Evolutionary conservation across 2,888 invertebrate genomes (phyloP), one percentile per base, ranked within the genome.

Genomic region (Megastigmus dorsalis): DNA sequence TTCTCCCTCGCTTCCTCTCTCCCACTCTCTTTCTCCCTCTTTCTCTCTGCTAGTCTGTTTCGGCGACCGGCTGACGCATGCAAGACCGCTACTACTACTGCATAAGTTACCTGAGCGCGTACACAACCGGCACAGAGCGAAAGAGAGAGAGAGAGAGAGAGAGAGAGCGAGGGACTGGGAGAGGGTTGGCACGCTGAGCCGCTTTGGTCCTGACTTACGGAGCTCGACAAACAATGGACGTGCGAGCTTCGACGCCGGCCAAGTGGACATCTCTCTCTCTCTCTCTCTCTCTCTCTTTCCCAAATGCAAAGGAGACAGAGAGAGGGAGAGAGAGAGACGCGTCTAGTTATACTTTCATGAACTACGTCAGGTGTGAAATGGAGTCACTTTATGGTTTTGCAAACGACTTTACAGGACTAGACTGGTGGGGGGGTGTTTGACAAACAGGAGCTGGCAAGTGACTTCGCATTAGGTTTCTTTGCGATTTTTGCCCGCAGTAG

Each of bases 321-420:
- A 60, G 60, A 26, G 33, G n/a, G 45, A 60, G 23, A 33, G 26
- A 2, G 15, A 23, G 50, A 45, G 13, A 45, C 36, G 23, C 50
- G 52, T 18, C 57, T 23, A 45, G 62, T 70, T 71, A 57, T 71
- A 71, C 71, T 71, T 71, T 71, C 71, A 71, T 71, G 71, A 71
- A 71, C 71, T 71, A 71, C 71, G 57, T 71, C 71, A 71, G 71
- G 55, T 71, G 71, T 71, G 63, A 71, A 71, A 71, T 71, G 20
- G 63, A 71, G 63, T 71, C 71, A 63, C 63, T 71, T 71, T 65
- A 28, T 71, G 71, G 63, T 71, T 62, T 55, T 54, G 63, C 71
- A 38, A 71, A 65, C 63, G 63, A 54, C 62, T 45, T 33, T 13
- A 9, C 18, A 15, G 5, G 45, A 45, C n/a, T 41, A n/a, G 41